Percentiles rank a stretch among this genome's conserved stretches.
phyloP scores from a whole-genome alignment of 2,113 vertebrate genomes.

The Ciconia maguari region DNA sequence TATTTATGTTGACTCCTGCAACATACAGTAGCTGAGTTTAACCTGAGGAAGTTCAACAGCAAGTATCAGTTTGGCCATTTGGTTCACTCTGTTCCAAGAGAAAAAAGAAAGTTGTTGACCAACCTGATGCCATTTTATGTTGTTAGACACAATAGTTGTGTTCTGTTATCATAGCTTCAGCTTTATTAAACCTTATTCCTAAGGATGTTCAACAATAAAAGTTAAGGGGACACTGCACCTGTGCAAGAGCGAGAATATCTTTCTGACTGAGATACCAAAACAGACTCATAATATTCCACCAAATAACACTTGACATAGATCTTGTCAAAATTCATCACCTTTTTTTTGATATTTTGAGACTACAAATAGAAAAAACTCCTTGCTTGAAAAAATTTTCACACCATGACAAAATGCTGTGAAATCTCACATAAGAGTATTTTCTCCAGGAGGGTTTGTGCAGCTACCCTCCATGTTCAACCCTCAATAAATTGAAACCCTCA shows the following conservation, averaged over 20 bases:
- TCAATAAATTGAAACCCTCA: neutral
- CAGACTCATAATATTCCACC: neutral
- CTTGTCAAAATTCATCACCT: neutral
- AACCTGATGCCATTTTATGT: neutral
- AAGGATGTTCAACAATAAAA: neutral
- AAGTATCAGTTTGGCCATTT: neutral
- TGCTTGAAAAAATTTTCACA: rapidly evolving
- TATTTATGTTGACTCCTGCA: neutral
- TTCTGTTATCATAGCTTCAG: neutral
- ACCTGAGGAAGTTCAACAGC: neutral
- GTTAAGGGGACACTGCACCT: neutral
- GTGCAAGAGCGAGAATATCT: neutral
- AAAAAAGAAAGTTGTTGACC: neutral
- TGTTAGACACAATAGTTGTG: neutral
- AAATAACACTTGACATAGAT: neutral
- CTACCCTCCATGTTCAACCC: neutral
- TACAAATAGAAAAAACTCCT: neutral
- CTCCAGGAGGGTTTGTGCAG: neutral
- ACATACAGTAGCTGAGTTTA: neutral
- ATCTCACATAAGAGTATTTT: neutral
- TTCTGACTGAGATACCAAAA: neutral
- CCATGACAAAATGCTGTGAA: neutral
- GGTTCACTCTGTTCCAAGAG: neutral
- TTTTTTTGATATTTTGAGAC: neutral
- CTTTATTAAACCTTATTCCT: neutral